These are phyloP conservation scores for Temnopleurus reevesii DNA, from an alignment of 53 echinoderm and acorn worm genomes.

Conservation along the genomic window DNA sequence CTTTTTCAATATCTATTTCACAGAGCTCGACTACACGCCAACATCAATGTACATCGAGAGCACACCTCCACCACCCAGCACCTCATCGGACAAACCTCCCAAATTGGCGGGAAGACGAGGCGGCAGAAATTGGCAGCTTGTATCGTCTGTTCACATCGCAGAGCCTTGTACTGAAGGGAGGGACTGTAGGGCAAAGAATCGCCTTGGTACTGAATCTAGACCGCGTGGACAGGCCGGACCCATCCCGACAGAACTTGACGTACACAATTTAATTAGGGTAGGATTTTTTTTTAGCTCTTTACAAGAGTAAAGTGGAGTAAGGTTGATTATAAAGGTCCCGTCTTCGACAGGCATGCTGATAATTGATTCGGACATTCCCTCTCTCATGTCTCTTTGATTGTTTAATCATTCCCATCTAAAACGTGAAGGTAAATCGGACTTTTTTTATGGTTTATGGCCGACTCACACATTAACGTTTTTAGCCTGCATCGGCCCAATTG, in stretches of 20 bases:
- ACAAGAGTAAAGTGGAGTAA: neutral
- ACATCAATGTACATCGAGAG: slow-evolving; percentile 32
- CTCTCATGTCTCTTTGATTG: no score
- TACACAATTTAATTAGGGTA: slow-evolving; percentile 37
- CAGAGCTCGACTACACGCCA: slow-evolving; percentile 13
- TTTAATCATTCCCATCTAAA: no score
- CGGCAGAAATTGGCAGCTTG: slow-evolving; percentile 24
- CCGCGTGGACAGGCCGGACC: neutral
- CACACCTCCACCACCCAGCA: neutral
- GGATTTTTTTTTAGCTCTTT: neutral
- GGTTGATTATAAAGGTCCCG: no score
- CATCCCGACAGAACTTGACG: slow-evolving; percentile 7
- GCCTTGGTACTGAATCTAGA: neutral
- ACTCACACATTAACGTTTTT: no score
- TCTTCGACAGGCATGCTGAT: no score
- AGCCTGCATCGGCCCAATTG: no score
- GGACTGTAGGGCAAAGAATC: slow-evolving; percentile 34
- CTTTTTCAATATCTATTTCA: neutral
- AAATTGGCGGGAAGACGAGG: slow-evolving; percentile 31
- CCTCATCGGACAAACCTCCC: neutral
- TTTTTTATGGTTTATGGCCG: no score
- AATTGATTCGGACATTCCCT: no score
- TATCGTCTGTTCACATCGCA: neutral
- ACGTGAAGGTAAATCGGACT: no score
- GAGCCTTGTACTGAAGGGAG: slow-evolving; percentile 13